These are phyloP conservation scores for Sinella curviseta DNA, from an alignment of 1,140 invertebrate species.

Conservation along the genomic window DNA sequence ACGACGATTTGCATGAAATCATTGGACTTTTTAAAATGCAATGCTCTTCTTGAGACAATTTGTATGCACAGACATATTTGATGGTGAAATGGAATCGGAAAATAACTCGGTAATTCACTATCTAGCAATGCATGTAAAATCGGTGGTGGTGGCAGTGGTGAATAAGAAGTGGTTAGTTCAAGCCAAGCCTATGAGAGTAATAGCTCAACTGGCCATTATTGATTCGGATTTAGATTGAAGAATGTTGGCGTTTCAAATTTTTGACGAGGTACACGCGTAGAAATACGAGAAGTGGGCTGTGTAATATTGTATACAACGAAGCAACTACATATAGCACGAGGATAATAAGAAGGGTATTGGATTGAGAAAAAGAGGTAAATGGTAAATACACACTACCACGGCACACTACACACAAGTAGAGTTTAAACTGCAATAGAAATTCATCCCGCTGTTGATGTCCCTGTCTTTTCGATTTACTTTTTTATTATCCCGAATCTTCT, in stretches of 20 bases:
- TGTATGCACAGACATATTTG: conserved; percentile 24
- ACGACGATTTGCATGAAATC: conserved; percentile 27
- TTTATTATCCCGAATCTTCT: too few relatives aligned
- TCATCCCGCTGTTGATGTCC: too few relatives aligned
- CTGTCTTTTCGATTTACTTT: too few relatives aligned
- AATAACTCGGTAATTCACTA: conserved; percentile 22
- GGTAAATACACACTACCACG: not conserved
- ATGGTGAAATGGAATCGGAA: conserved; percentile 24
- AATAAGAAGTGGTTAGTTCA: not conserved
- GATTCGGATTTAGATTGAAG: conserved; percentile 42
- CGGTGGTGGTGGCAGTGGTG: conserved; percentile 7
- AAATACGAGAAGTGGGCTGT: not conserved
- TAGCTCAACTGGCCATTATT: conserved; percentile 31
- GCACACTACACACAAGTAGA: too few relatives aligned
- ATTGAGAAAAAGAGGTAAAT: not conserved
- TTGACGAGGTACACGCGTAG: not conserved
- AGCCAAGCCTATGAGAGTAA: not conserved
- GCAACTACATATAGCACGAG: not conserved
- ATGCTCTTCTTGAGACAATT: conserved; percentile 3
- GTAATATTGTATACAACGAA: too few relatives aligned
- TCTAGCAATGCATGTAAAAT: conserved; percentile 11
- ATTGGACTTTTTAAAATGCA: conserved; percentile 19
- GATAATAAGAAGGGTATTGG: not conserved
- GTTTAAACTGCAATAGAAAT: too few relatives aligned
- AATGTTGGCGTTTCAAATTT: conserved; percentile 39